These are phyloP conservation scores for Drosophila suboccidentalis DNA, from an alignment of 2,888 invertebrate species.

Conservation along the genomic window DNA sequence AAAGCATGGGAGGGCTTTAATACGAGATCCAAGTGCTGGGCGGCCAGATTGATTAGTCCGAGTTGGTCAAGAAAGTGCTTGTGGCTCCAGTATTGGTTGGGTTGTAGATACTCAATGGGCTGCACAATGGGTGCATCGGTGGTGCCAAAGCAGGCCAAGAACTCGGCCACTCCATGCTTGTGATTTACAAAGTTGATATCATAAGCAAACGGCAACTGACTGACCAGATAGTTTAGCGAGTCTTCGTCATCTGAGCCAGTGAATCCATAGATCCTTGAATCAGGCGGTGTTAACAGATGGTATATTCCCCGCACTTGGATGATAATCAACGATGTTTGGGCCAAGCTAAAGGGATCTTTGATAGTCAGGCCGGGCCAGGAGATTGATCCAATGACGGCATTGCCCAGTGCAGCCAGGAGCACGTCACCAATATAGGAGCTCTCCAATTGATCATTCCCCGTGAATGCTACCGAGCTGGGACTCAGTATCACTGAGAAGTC, in stretches of 20 bases:
- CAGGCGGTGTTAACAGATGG: constrained; percentile 68
- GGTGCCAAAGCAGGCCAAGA: constrained; percentile 57
- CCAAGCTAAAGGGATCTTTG: constrained; percentile 89
- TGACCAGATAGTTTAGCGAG: constrained; percentile 86
- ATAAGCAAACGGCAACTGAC: constrained; percentile 86
- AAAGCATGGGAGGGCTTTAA: constrained; percentile 60
- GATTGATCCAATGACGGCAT: constrained; percentile 89
- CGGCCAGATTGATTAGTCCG: constrained; percentile 56
- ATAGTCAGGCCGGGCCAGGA: constrained; percentile 90
- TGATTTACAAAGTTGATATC: constrained; percentile 88
- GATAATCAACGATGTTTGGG: constrained; percentile 88
- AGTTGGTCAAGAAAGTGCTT: constrained; percentile 76
- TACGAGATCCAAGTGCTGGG: constrained; percentile 51
- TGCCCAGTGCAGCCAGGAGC: constrained; percentile 89
- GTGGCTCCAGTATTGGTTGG: constrained; percentile 70
- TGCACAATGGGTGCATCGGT: constrained; percentile 38
- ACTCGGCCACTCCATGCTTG: constrained; percentile 86
- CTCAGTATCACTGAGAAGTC: constrained; percentile 89
- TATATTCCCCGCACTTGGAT: constrained; percentile 90
- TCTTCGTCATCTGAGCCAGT: constrained; percentile 59
- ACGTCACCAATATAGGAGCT: constrained; percentile 89
- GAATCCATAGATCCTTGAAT: constrained; percentile 61
- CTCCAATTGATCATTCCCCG: constrained; percentile 87
- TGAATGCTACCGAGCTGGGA: constrained; percentile 89
- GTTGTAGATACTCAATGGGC: constrained; percentile 65